Evolutionary conservation across 1,140 invertebrate genomes (phyloP), one percentile per base, ranked within the genome.

Genomic region (Apis mellifera): DNA sequence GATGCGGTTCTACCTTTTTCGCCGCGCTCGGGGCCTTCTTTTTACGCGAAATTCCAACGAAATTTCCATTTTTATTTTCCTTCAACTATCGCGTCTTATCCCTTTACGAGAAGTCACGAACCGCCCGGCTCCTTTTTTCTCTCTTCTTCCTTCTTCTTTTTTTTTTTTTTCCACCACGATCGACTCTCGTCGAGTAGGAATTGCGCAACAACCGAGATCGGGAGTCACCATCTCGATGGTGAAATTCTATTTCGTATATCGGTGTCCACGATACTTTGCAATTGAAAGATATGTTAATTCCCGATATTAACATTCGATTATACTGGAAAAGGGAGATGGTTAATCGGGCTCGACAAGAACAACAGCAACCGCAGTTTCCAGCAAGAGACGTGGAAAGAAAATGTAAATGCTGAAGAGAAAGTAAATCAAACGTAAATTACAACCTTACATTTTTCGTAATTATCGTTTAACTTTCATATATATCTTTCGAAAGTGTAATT

Each of bases 211-310:
- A 32, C 42, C n/a, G 23, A 64, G 23, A n/a, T 75, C 23, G 21
- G 42, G 15, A 48, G 71, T 1, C 21, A 17, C 32, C 55, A 23
- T 62, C 15, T 7, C n/a, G n/a, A 50, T n/a, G 60, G 50, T 21
- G 23, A 65, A 65, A 64, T 65, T 54, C 23, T 65, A 76, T 65
- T 65, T 65, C 42, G 52, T n/a, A n/a, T n/a, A 76, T 54, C 13
- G 9, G 48, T 32, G 3, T 2, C 5, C 23, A 2, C 73, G 50
- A 76, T 54, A 54, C 48, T 65, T 65, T 65, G 60, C 60, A n/a
- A 54, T 65, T 76, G 21, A 54, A 76, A 52, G 9, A 3, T 52
- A 76, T 54, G 60, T 76, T 76, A 76, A 54, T 65, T 9, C 7
- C 48, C 48, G 59, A n/a, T 65, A 42, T 65, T 54, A 17, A 76